Base-by-base conservation (phyloP, 2,113 vertebrate genomes). In the Pionites leucogaster region DNA sequence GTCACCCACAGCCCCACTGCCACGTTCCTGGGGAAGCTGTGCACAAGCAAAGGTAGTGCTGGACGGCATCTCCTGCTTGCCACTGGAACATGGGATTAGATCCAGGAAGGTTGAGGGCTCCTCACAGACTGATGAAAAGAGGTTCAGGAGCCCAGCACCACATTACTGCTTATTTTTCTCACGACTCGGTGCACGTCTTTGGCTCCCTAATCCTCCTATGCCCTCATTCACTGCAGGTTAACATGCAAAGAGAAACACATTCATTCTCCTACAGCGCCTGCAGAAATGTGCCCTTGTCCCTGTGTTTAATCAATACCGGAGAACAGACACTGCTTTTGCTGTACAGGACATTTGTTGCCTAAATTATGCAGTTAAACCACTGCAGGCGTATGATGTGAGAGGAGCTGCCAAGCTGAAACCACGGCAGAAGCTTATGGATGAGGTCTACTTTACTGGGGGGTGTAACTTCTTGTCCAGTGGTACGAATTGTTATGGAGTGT, bases 1-100 rank as follows among this genome's bases (percentile, higher is more conserved):
- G 55, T 18, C 2, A 0, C 46, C 63, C 79, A 29, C 4, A 0
- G 47, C 46, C 75, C 19, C 0, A 0, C 62, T 44, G 88, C 72
- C 77, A 72, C 7, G 1, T 63, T 75, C 50, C 50, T 1, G 11
- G 2, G 7, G 5, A 7, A 31, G 13, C 0, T 33, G 37, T 82
- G 76, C 55, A 52, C 19, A 62, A 14, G 59, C 82, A 47, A 37
- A 23, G 1, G 1, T 60, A 31, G 76, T 4, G 4, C 28, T 11
- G 80, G 83, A 24, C 0, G 0, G 19, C 90, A 62, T 4, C 44
- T 86, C 63, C 63, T 0, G 3, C 81, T 62, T 28, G 24, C 72
- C 63, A 33, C 39, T 20, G 83, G 62, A 63, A 46, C 19, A 1
- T 0, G 64, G 92, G 74, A 81, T 0, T 7, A 70, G 44, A 50